A percentile compares a stretch with the other conserved stretches of the same genome.
Evolutionary conservation across 2,113 vertebrate species (phyloP).

Genomic region (Elaphurus davidianus): DNA sequence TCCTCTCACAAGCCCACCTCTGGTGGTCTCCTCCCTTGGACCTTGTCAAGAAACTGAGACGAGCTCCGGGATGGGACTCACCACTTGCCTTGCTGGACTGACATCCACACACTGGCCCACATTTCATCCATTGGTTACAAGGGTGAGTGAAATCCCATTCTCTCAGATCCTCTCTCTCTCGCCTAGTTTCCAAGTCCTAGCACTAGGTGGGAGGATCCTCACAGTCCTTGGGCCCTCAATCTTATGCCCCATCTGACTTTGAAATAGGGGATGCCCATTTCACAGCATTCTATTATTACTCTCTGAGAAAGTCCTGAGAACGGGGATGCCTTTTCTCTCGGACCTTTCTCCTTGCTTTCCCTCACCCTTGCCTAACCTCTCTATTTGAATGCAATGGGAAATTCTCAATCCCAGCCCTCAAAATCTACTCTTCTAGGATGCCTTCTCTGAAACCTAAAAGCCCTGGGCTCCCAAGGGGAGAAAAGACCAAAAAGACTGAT

Average conservation of each 20-base stretch:
- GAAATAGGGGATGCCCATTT: neutral
- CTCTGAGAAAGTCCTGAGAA: neutral
- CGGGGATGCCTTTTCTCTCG: neutral
- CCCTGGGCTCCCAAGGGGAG: neutral
- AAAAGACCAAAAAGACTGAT: neutral
- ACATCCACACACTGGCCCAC: too few species aligned
- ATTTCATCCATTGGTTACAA: neutral
- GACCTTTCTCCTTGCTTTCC: neutral
- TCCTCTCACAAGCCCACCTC: too few species aligned
- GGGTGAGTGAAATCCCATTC: neutral
- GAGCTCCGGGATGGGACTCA: too few species aligned
- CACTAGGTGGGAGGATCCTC: neutral
- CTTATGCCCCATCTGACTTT: neutral
- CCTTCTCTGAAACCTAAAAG: neutral
- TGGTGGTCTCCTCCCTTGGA: too few species aligned
- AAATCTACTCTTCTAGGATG: neutral
- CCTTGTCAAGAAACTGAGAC: too few species aligned
- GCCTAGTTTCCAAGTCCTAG: neutral
- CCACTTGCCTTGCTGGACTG: too few species aligned
- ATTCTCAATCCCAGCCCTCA: neutral
- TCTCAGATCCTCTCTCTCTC: neutral
- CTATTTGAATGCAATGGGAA: neutral
- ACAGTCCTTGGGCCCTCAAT: neutral
- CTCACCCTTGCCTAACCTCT: neutral
- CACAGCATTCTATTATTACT: neutral